Conservation (phyloP, 1,140 invertebrate genomes). For the Drosophila malerkotliana region DNA sequence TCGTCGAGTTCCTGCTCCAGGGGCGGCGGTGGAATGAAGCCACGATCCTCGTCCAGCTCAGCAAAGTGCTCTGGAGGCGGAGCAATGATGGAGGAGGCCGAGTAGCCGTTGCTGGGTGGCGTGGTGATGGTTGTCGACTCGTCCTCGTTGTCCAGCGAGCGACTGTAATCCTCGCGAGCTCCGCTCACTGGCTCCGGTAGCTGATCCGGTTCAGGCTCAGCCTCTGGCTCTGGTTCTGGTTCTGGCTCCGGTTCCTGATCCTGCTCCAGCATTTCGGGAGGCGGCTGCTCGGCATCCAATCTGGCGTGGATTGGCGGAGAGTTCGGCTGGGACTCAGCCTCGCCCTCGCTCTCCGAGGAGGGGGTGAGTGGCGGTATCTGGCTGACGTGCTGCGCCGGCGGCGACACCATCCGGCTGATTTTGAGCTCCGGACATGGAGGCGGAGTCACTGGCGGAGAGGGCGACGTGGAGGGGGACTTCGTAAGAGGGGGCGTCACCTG, state of each 20-base stretch:
- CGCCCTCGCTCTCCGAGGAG: conserved; percentile 73
- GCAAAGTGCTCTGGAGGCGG: conserved; percentile 74
- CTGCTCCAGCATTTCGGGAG: conserved; percentile 9
- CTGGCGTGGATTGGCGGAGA: conserved; percentile 62
- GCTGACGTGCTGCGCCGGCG: conserved; percentile 67
- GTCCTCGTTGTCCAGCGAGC: conserved; percentile 75
- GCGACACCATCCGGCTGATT: conserved; percentile 71
- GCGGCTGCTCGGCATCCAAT: conserved; percentile 31
- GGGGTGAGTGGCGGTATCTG: conserved; percentile 74
- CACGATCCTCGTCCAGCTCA: conserved; percentile 67
- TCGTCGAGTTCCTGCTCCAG: conserved; percentile 32
- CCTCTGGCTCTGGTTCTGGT: conserved; percentile 24
- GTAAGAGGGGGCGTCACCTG: conserved; percentile 68
- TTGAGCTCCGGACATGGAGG: conserved; percentile 69
- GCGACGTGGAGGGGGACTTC: conserved; percentile 77
- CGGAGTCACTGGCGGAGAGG: conserved; percentile 76
- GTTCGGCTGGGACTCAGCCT: conserved; percentile 72
- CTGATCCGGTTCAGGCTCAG: conserved; percentile 9
- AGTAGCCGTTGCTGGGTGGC: conserved; percentile 79
- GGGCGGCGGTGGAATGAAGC: conserved; percentile 64
- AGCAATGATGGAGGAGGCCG: conserved; percentile 76
- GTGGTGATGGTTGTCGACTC: conserved; percentile 82
- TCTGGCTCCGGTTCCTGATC: conserved; percentile 32
- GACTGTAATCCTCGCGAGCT: conserved; percentile 58
- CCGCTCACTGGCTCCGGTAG: conserved; percentile 28